Percentiles rank a stretch among this genome's conserved stretches.
Evolutionary conservation across 2,797 vertebrate genomes (phyloP).

Genomic region (Poeciliopsis turneri): DNA sequence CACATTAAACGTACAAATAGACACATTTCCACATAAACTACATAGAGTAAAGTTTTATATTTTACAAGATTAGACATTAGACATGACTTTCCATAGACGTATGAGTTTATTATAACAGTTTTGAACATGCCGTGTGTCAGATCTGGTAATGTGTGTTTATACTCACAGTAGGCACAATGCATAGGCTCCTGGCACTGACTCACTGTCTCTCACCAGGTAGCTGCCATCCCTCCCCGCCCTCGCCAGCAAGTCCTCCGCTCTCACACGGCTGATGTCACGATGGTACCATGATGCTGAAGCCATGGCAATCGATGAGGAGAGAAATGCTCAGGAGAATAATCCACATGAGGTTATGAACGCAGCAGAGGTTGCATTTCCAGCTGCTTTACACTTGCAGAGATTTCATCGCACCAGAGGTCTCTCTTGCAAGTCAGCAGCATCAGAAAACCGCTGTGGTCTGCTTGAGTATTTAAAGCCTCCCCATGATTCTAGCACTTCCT

Average conservation of each 20-base stretch:
- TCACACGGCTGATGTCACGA: constrained; percentile 87
- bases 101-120: neutral
- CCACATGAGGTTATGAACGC: constrained; percentile 56
- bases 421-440: constrained; percentile 29
- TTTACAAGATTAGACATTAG: constrained; percentile 26
- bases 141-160: constrained; percentile 26
- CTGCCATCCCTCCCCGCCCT: constrained; percentile 86
- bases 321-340: constrained; percentile 49
- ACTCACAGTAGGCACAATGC: constrained; percentile 92
- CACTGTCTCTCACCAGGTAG: constrained; percentile 91
- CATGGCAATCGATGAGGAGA: constrained; percentile 62
- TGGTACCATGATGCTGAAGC: constrained; percentile 86
- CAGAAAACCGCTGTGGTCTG: constrained; percentile 15
- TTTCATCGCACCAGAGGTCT: constrained; percentile 3
- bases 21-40: constrained; percentile 21
- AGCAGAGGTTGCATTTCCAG: constrained; percentile 23
- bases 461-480: constrained; percentile 27
- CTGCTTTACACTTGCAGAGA: constrained; percentile 26
- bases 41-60: neutral
- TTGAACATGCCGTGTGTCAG: neutral
- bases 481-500: constrained; percentile 59
- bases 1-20: constrained; percentile 27
- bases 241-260: constrained; percentile 87
- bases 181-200: constrained; percentile 89
- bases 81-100: neutral